Base-by-base conservation (phyloP, 2,888 invertebrate genomes). In the Tetheella fluctuosa region DNA sequence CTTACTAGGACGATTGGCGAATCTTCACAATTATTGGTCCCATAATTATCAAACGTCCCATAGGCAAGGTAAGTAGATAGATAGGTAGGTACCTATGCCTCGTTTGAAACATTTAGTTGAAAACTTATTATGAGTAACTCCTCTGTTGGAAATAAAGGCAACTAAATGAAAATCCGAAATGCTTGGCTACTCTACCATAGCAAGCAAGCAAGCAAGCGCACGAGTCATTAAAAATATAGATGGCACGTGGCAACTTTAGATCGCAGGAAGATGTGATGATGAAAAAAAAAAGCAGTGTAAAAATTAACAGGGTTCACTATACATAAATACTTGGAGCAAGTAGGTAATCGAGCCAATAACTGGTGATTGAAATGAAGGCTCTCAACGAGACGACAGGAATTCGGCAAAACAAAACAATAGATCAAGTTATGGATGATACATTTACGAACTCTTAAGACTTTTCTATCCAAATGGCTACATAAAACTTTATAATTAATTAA, bases 1-100 rank as follows among this genome's bases (percentile, higher is more conserved):
- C 10, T 55, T 61, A 57, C 55, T 30, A 55, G 60, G 59, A 15
- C 60, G 8, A 34, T 34, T 34, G 13, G 2, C 34, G 2, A 34
- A 6, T 13, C 34, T 34, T 12, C 34, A 13, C 34, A 10, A 1
- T 34, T n/a, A 37, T 37, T 28, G 28, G 28, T 3, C 28, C 28
- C 28, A 28, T 28, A 28, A 28, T n/a, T n/a, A n/a, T n/a, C n/a
- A n/a, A n/a, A n/a, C 28, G 28, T 28, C 7, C 28, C 34, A 34
- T 2, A n/a, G n/a, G n/a, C n/a, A n/a, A n/a, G n/a, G n/a, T n/a
- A n/a, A n/a, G n/a, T n/a, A n/a, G n/a, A n/a, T n/a, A n/a, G n/a
- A n/a, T n/a, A n/a, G n/a, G n/a, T n/a, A n/a, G n/a, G n/a, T n/a
- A n/a, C n/a, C n/a, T n/a, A n/a, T n/a, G n/a, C n/a, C n/a, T n/a